phyloP scores from a whole-genome alignment of 2,888 invertebrate genomes.

The Ochlodes sylvanus region DNA sequence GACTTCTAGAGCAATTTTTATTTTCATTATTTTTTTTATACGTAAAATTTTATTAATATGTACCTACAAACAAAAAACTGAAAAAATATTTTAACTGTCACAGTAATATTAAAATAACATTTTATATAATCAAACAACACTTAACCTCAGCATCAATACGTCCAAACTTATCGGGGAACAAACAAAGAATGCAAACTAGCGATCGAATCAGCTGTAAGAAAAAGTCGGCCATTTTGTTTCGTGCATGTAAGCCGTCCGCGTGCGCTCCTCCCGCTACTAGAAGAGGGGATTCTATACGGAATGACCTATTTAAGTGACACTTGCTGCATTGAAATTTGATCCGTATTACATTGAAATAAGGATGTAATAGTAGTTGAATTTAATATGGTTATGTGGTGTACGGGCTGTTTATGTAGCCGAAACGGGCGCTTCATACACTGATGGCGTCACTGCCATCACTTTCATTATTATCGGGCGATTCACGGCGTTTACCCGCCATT shows the following conservation, averaged over 20 bases:
- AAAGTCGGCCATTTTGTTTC: slow-evolving; percentile 80
- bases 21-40: no score
- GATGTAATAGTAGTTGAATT: slow-evolving; percentile 44
- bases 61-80: no score
- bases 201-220: slow-evolving; percentile 44
- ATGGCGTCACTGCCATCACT: slow-evolving; percentile 82
- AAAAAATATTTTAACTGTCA: background rate
- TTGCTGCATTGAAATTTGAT: slow-evolving; percentile 47
- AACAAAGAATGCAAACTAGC: slow-evolving; percentile 26
- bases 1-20: no score
- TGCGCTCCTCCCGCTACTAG: slow-evolving; percentile 66
- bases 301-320: slow-evolving; percentile 51
- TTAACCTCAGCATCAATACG: background rate
- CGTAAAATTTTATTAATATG: no score
- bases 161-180: background rate
- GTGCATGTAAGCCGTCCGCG: slow-evolving; percentile 70
- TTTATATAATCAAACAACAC: background rate
- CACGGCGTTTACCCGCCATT: slow-evolving; percentile 81
- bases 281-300: slow-evolving; percentile 66
- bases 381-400: slow-evolving; percentile 65
- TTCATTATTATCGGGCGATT: slow-evolving; percentile 86
- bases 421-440: slow-evolving; percentile 85
- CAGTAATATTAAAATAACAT: background rate
- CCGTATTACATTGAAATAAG: slow-evolving; percentile 47
- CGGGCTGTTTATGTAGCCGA: slow-evolving; percentile 85